Evolutionary conservation across 2,113 vertebrate genomes (phyloP).

Genomic region (Peucedramus taeniatus): DNA sequence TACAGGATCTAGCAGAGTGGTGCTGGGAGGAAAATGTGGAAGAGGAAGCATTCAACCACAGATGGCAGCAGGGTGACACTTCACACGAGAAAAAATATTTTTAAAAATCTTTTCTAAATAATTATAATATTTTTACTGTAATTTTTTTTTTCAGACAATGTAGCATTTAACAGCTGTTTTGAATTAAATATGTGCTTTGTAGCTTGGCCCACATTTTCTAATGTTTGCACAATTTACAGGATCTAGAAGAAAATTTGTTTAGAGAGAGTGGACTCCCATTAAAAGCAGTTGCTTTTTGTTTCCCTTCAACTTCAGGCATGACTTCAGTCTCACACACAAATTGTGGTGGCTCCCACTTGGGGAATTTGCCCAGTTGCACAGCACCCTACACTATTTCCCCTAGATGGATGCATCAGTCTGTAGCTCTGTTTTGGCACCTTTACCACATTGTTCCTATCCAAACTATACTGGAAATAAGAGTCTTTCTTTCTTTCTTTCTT

Average conservation of each 20-base stretch:
- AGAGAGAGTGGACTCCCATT: background rate
- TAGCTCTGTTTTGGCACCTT: background rate
- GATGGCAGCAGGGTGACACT: accelerated
- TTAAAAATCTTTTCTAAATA: accelerated
- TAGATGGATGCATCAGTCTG: background rate
- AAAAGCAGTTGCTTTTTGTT: background rate
- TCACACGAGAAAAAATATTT: background rate
- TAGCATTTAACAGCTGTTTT: background rate
- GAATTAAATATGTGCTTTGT: background rate
- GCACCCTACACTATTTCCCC: background rate
- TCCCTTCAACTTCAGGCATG: background rate
- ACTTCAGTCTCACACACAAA: background rate
- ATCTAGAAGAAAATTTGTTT: background rate
- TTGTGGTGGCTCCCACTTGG: background rate
- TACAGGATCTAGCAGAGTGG: accelerated
- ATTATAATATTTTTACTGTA: background rate
- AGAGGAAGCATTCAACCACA: background rate
- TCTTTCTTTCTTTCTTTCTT: background rate
- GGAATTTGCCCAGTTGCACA: background rate
- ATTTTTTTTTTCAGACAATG: background rate
- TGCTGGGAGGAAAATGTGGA: background rate
- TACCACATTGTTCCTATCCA: background rate
- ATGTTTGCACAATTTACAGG: background rate
- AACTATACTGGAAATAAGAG: background rate
- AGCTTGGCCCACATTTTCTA: background rate